phyloP scores from a whole-genome alignment of 53 echinoderm and acorn worm genomes.

The Henricia sp. region DNA sequence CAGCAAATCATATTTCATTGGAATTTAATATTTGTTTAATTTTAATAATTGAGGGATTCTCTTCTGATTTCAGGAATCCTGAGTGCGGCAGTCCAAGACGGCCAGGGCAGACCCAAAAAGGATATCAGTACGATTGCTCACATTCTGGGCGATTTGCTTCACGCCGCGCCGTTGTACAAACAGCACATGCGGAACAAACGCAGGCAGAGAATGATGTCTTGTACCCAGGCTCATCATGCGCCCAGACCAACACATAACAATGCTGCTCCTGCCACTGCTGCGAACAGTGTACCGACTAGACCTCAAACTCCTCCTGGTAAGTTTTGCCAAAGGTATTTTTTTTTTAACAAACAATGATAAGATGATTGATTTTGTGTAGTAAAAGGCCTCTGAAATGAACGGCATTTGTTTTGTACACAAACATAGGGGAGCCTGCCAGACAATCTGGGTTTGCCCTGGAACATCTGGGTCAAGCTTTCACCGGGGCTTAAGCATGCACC shows the following conservation, averaged over 20 bases:
- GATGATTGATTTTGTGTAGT: too few species aligned
- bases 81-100: conserved; percentile 67
- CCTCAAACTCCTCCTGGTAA: conserved; percentile 38
- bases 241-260: conserved; percentile 24
- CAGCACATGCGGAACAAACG: conserved; percentile 54
- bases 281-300: conserved; percentile 21
- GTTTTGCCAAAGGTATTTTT: not conserved
- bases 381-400: too few species aligned
- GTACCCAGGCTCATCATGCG: conserved; percentile 4
- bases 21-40: not conserved
- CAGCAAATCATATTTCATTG: not conserved
- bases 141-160: conserved; percentile 62
- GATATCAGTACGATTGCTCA: conserved; percentile 75
- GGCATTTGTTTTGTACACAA: too few species aligned
- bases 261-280: conserved; percentile 12
- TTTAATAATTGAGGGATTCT: too few species aligned
- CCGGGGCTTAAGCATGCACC: too few species aligned
- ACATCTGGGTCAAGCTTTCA: too few species aligned
- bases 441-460: too few species aligned
- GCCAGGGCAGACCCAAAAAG: conserved; percentile 62
- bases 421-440: too few species aligned
- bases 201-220: conserved; percentile 42
- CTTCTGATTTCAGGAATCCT: conserved; percentile 53
- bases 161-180: conserved; percentile 70
- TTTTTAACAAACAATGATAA: too few species aligned